Evolutionary conservation across 2,888 invertebrate genomes (phyloP), one percentile per base, ranked within the genome.

Genomic region (Ctenicera cuprea): DNA sequence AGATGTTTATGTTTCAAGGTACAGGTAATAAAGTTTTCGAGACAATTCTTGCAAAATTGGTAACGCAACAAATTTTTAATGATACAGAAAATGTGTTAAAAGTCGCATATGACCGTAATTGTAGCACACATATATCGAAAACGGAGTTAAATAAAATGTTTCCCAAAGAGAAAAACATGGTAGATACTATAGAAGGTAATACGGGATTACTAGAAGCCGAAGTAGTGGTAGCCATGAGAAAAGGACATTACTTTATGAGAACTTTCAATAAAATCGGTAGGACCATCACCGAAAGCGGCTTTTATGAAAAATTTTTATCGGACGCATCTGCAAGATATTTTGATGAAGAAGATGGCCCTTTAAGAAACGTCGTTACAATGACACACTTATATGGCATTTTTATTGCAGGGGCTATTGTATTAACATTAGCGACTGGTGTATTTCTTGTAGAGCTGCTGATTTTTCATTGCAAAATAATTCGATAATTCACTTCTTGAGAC

Each of bases 191-290:
- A 16, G 14, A 7, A 4, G 9, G 12, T 4, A 14, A 30, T 14
- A 14, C 33, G 5, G 33, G 30, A 1, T 18, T 57, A 16, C 3
- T 33, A 9, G 4, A n/a, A 12, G 4, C 14, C 0, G 33, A 57
- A 33, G 0, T 5, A 7, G n/a, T 16, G 1, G 7, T 57, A 14
- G n/a, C 7, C 5, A 33, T 57, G 33, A 57, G 33, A 14, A 57
- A 57, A 12, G 57, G 57, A 3, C 57, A 57, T 37, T 57, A 57
- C 16, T 57, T 57, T 33, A 30, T 57, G 33, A 3, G n/a, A 16
- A 33, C 57, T 1, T 57, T 57, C 9, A 57, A 57, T 37, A 14
- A 3, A 16, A 3, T 57, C 1, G 18, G 9, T n/a, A 12, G 16
- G 33, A 57, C 30, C 3, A 33, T 57, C 1, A 33, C 9, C 1